These are phyloP conservation scores for Antheraea assamensis DNA, from an alignment of 2,888 invertebrate genomes.

Conservation along the genomic window DNA sequence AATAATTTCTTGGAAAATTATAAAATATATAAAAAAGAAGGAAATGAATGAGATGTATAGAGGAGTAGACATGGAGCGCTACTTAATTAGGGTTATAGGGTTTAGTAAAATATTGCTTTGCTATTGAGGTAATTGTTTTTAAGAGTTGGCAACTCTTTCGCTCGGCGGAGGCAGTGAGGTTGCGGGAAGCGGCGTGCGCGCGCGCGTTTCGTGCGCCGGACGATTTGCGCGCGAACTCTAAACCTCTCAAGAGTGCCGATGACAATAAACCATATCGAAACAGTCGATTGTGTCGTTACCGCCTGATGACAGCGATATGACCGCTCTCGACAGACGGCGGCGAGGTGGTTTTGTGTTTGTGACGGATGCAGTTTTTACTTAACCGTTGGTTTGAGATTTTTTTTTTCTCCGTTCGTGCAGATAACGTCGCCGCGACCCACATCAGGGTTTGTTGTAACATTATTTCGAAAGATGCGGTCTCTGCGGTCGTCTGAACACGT, in stretches of 20 bases:
- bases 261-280: conserved; percentile 69
- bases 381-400: conserved; percentile 38
- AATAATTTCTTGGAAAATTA: neutral
- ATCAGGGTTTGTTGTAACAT: conserved; percentile 45
- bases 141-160: conserved; percentile 40
- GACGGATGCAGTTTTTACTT: conserved; percentile 31
- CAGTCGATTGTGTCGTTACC: conserved; percentile 57
- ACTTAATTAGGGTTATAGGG: neutral
- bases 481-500: conserved; percentile 2
- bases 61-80: neutral
- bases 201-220: conserved; percentile 63
- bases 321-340: conserved; percentile 52
- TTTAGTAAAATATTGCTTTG: neutral
- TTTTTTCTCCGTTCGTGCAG: conserved; percentile 42
- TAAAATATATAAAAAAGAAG: neutral
- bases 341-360: conserved; percentile 74
- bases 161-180: conserved; percentile 63
- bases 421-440: conserved; percentile 63
- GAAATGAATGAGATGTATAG: neutral
- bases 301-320: conserved; percentile 64
- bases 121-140: neutral
- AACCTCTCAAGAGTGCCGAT: conserved; percentile 41
- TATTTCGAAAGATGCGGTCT: conserved; percentile 50
- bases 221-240: conserved; percentile 45
- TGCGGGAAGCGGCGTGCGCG: conserved; percentile 67